Base-by-base conservation (phyloP, 2,888 invertebrate species). In the Drosophila melanosoma region DNA sequence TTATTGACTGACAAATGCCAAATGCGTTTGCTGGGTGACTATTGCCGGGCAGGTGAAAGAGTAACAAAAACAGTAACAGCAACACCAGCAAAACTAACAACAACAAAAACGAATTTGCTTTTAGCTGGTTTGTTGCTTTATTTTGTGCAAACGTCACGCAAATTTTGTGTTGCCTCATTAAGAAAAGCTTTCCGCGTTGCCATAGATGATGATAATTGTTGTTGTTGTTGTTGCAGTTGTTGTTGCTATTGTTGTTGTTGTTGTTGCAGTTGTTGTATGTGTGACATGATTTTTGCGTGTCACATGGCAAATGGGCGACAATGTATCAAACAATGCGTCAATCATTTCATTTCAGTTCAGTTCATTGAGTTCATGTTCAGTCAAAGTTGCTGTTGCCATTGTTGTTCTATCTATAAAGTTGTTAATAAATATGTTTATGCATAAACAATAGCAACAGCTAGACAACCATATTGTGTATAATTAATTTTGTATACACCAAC, bases 141-240 rank as follows among this genome's bases (percentile, higher is more conserved):
- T 36, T 77, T 60, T 68, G 74, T 63, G 69, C 73, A 73, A 74
- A 42, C 63, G 78, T 73, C 91, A 91, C 92, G 91, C 92, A 89
- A 91, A 91, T 90, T 87, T 74, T 81, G 84, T 91, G 92, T 92
- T 90, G 92, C 57, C 83, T 90, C 85, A 91, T 92, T 91, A 87
- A 80, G 76, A 79, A 74, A 72, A 68, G 74, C 74, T 70, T 83
- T 65, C 73, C 76, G 78, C 81, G 83, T 74, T 83, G 74, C 81
- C 69, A 76, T 76, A 74, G 74, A 56, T 74, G 77, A 69, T 78
- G 68, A 78, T 72, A 59, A 69, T 71, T 69, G 64, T 68, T 59
- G 61, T 62, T 71, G 74, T 38, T 68, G 70, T 48, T 69, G 56
- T 61, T 72, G 56, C 29, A 42, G 45, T 52, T 61, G 45, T 57